Percentiles rank a stretch among this genome's conserved stretches.
Evolutionary conservation across 92 coral and sea anemone species (phyloP).

Genomic region (Porites lobata): DNA sequence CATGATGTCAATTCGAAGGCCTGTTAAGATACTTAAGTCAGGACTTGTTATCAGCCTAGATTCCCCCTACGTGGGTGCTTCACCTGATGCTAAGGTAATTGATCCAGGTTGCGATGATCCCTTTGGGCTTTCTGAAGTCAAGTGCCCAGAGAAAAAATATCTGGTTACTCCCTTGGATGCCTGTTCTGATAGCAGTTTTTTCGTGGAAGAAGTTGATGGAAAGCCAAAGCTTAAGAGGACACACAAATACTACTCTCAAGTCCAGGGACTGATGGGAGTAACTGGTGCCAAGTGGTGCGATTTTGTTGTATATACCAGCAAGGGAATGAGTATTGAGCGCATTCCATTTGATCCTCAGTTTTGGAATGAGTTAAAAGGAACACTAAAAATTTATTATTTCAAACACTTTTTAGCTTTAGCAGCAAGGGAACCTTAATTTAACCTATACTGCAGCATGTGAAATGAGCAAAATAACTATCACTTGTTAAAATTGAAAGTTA

Average conservation of each 20-base stretch:
- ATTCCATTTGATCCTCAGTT: constrained; percentile 54
- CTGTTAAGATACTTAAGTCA: constrained; percentile 72
- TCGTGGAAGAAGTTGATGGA: constrained; percentile 45
- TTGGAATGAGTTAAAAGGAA: constrained; percentile 46
- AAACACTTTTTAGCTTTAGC: constrained; percentile 44
- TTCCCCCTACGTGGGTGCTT: constrained; percentile 71
- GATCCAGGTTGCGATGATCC: constrained; percentile 64
- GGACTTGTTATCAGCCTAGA: constrained; percentile 71
- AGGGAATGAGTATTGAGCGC: constrained; percentile 79
- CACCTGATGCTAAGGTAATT: constrained; percentile 75
- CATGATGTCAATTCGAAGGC: constrained; percentile 66
- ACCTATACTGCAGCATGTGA: no score
- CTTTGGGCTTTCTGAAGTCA: constrained; percentile 75
- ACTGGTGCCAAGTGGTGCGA: constrained; percentile 36
- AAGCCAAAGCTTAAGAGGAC: constrained; percentile 61
- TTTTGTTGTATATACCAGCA: constrained; percentile 56
- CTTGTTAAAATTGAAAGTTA: no score
- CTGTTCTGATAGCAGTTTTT: constrained; percentile 58
- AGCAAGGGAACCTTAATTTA: constrained; percentile 32
- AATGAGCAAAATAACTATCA: no score
- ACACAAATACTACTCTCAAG: constrained; percentile 66
- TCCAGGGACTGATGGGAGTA: constrained; percentile 77
- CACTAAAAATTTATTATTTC: constrained; percentile 28
- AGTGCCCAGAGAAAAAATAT: constrained; percentile 76
- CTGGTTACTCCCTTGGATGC: constrained; percentile 82